Percentiles rank a stretch among this genome's conserved stretches.
Evolutionary conservation across 2,797 vertebrate species (phyloP).

Genomic region (Diplodus sargus): DNA sequence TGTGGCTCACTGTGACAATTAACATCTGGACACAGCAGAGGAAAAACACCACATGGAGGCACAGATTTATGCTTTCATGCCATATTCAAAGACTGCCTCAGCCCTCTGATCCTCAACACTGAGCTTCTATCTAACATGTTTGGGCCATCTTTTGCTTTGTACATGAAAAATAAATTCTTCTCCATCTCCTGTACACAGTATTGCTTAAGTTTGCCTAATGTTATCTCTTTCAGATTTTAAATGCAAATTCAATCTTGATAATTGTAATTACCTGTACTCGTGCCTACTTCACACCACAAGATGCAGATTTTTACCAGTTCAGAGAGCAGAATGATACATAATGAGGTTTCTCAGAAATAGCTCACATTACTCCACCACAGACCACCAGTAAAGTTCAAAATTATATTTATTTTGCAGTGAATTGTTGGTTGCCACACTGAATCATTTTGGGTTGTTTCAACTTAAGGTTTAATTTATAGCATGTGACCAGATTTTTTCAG

Average conservation of each 20-base stretch:
- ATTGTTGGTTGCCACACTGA: too few species aligned
- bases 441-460: too few species aligned
- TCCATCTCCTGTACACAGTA: background rate
- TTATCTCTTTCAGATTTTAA: background rate
- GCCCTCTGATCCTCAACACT: conserved; percentile 23
- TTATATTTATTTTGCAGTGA: background rate
- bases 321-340: background rate
- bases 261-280: background rate
- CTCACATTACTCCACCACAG: background rate
- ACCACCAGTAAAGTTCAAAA: background rate
- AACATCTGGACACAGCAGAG: conserved; percentile 54
- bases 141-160: conserved; percentile 13
- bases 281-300: background rate
- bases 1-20: conserved; percentile 55
- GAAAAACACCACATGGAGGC: conserved; percentile 31
- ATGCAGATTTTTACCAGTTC: background rate
- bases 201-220: background rate
- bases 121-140: conserved; percentile 29
- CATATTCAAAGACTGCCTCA: conserved; percentile 51
- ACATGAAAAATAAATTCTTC: conserved; percentile 4
- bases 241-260: conserved; percentile 6
- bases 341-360: background rate
- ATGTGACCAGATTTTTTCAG: too few species aligned
- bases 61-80: conserved; percentile 59
- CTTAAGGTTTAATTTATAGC: too few species aligned